These are phyloP conservation scores for Trochalopteron elliotii DNA, from an alignment of 2,113 vertebrate species.

Conservation along the genomic window DNA sequence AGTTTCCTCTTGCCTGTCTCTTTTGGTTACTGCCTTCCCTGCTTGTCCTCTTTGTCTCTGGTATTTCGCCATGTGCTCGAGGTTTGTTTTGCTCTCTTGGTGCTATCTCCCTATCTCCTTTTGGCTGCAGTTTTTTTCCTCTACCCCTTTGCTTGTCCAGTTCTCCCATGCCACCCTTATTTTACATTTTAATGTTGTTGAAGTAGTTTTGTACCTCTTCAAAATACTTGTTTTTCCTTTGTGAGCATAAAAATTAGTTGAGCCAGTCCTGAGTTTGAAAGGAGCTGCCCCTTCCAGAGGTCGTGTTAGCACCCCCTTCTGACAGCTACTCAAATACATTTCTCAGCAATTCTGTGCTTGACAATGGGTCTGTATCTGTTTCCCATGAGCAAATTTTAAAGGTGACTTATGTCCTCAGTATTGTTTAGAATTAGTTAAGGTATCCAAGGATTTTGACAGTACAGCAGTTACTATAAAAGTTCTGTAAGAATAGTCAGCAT, in stretches of 20 bases:
- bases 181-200: background rate
- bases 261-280: background rate
- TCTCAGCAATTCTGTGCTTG: background rate
- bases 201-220: background rate
- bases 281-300: background rate
- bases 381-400: background rate
- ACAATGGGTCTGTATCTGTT: background rate
- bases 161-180: background rate
- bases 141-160: background rate
- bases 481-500: background rate
- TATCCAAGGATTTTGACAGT: background rate
- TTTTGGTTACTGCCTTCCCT: background rate
- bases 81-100: background rate
- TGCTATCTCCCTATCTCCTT: background rate
- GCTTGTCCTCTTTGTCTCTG: background rate
- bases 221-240: background rate
- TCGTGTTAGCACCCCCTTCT: fast-evolving
- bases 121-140: background rate
- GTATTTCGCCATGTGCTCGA: background rate
- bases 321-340: background rate
- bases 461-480: background rate
- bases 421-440: background rate
- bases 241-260: background rate
- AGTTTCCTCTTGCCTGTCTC: background rate
- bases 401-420: background rate